Percentiles rank a stretch among this genome's conserved stretches.
Evolutionary conservation across 2,888 invertebrate species (phyloP).

Genomic region (Drosophila flavopinicola): DNA sequence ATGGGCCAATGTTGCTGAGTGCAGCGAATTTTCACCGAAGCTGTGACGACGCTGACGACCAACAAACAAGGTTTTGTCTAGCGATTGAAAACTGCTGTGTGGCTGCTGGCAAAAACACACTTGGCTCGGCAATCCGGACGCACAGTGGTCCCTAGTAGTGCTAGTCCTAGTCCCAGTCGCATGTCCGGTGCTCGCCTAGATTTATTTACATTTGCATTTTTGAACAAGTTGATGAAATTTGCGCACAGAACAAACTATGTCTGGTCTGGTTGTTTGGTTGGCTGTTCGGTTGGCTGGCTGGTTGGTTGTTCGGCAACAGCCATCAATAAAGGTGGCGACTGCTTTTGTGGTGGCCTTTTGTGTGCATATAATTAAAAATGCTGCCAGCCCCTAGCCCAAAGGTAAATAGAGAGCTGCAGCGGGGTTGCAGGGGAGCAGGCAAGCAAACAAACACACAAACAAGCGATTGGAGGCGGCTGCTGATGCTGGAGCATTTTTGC

Average conservation of each 20-base stretch:
- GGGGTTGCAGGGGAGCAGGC: background rate
- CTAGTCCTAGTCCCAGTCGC: background rate
- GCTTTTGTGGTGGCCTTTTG: conserved; percentile 78
- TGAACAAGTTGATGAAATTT: conserved; percentile 78
- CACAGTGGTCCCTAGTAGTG: conserved; percentile 33
- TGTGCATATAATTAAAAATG: conserved; percentile 78
- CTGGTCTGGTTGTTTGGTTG: conserved; percentile 32
- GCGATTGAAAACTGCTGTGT: conserved; percentile 78
- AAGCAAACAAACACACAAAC: conserved; percentile 43
- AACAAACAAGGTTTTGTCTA: conserved; percentile 76
- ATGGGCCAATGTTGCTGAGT: conserved; percentile 66
- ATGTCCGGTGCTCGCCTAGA: conserved; percentile 51
- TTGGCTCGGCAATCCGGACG: conserved; percentile 36
- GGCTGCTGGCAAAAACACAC: conserved; percentile 74
- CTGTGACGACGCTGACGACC: conserved; percentile 42
- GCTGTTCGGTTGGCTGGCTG: conserved; percentile 12
- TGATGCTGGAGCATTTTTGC: conserved; percentile 55
- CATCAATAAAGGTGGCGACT: conserved; percentile 78
- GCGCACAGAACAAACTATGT: conserved; percentile 70
- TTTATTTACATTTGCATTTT: conserved; percentile 81
- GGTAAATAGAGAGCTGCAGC: conserved; percentile 51
- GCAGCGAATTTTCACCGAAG: conserved; percentile 60
- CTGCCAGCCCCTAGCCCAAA: conserved; percentile 62
- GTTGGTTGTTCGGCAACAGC: conserved; percentile 37
- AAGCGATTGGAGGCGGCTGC: conserved; percentile 33